phyloP scores from a whole-genome alignment of 2,113 vertebrate genomes.

The Urocolius indicus region DNA sequence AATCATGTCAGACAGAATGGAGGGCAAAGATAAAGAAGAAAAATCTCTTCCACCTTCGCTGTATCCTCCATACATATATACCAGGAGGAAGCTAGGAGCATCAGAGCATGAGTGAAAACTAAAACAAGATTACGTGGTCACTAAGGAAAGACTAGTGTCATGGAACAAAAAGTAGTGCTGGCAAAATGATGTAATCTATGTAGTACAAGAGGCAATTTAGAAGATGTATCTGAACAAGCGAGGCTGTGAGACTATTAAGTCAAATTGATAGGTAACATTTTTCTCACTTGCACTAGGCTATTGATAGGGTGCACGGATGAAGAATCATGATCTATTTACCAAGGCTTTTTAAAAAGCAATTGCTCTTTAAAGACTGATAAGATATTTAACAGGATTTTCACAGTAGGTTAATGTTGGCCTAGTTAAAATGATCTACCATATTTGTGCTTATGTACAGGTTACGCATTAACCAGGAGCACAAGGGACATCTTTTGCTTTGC shows the following conservation, averaged over 20 bases:
- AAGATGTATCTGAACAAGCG: not conserved
- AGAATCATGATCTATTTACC: not conserved
- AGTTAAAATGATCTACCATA: not conserved
- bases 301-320: not conserved
- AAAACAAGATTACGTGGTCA: not conserved
- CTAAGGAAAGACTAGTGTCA: not conserved
- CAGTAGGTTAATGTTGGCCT: not conserved
- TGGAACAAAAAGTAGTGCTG: accelerated
- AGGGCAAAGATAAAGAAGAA: not conserved
- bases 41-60: not conserved
- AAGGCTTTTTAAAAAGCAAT: not conserved
- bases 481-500: not conserved
- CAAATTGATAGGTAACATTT: not conserved
- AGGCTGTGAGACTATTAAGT: not conserved
- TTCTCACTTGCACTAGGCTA: not conserved
- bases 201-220: not conserved
- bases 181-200: not conserved
- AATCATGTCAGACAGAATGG: not conserved
- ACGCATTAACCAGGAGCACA: not conserved
- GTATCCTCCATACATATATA: not conserved
- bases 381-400: not conserved
- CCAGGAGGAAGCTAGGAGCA: not conserved
- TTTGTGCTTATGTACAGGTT: not conserved
- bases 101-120: not conserved
- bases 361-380: not conserved